Percentiles rank a stretch among this genome's conserved stretches.
phyloP scores from a whole-genome alignment of 2,888 invertebrate genomes.

The Philonicus albiceps region DNA sequence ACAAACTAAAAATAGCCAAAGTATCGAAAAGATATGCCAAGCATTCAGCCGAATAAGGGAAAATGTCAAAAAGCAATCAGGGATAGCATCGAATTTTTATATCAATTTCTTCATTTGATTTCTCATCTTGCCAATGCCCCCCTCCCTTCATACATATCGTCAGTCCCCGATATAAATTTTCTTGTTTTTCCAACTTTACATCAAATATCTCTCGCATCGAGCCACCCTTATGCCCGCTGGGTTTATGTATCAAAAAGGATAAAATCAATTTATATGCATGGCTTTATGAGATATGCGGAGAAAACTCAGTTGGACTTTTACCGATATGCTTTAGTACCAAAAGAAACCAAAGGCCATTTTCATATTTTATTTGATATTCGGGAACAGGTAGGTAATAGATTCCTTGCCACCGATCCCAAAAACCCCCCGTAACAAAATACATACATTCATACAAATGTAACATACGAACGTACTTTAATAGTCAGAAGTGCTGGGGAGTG shows the following conservation, averaged over 20 bases:
- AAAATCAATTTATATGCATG: slow-evolving; percentile 40
- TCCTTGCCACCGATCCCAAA: neutral
- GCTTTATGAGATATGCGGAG: slow-evolving; percentile 32
- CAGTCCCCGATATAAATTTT: slow-evolving; percentile 23
- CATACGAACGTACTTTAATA: slow-evolving; percentile 1
- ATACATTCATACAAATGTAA: neutral
- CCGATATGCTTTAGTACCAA: slow-evolving; percentile 1
- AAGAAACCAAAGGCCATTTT: slow-evolving; percentile 26
- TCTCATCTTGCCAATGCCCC: neutral
- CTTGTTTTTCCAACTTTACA: slow-evolving; percentile 24
- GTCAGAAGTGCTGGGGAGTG: neutral
- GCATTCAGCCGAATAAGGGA: slow-evolving; percentile 19
- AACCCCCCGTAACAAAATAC: neutral
- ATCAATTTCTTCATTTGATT: slow-evolving; percentile 37
- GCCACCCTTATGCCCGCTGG: slow-evolving; percentile 18
- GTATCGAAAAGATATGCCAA: slow-evolving; percentile 13
- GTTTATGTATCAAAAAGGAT: slow-evolving; percentile 36
- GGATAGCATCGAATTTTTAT: slow-evolving; percentile 35
- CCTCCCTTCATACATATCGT: neutral
- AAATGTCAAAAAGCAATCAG: slow-evolving; percentile 28
- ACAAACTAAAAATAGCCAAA: slow-evolving; percentile 19
- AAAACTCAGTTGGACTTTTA: slow-evolving; percentile 21
- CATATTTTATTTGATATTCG: slow-evolving; percentile 33
- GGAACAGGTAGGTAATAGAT: slow-evolving; percentile 23
- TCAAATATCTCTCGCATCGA: slow-evolving; percentile 5